These are phyloP conservation scores for Callosobruchus maculatus DNA, from an alignment of 2,888 invertebrate species.

Conservation along the genomic window DNA sequence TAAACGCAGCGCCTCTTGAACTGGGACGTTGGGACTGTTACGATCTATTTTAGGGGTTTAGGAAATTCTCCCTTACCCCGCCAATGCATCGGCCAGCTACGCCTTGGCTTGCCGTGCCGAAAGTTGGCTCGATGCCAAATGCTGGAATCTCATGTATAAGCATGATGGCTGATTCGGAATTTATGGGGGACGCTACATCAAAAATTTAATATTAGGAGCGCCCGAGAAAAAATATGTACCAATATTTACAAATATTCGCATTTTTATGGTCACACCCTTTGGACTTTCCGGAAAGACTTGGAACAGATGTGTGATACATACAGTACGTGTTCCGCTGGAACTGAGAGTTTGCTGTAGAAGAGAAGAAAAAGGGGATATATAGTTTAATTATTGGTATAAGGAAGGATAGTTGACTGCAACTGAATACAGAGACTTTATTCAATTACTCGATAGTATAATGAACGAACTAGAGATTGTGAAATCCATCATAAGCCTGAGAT, in stretches of 20 bases:
- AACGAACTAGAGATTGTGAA: too few species aligned
- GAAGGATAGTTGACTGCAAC: too few species aligned
- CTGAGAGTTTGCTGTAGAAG: background rate
- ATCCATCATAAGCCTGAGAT: too few species aligned
- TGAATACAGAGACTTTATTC: too few species aligned
- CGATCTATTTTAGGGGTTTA: background rate
- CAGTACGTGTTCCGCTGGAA: background rate
- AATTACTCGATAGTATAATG: too few species aligned
- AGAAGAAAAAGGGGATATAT: too few species aligned
- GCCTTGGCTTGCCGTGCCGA: background rate
- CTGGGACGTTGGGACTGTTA: too few species aligned
- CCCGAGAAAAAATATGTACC: background rate
- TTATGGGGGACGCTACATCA: background rate
- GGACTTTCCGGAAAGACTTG: background rate
- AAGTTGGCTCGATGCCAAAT: background rate
- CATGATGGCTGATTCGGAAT: background rate
- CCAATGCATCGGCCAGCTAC: background rate
- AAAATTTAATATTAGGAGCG: background rate
- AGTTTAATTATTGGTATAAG: too few species aligned
- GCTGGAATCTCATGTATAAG: background rate
- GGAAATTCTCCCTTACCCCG: background rate
- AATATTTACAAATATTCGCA: background rate
- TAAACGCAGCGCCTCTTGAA: too few species aligned
- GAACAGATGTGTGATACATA: background rate
- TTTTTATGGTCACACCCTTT: background rate